Conservation (phyloP, 2,113 vertebrate species). For the Scomber japonicus region DNA sequence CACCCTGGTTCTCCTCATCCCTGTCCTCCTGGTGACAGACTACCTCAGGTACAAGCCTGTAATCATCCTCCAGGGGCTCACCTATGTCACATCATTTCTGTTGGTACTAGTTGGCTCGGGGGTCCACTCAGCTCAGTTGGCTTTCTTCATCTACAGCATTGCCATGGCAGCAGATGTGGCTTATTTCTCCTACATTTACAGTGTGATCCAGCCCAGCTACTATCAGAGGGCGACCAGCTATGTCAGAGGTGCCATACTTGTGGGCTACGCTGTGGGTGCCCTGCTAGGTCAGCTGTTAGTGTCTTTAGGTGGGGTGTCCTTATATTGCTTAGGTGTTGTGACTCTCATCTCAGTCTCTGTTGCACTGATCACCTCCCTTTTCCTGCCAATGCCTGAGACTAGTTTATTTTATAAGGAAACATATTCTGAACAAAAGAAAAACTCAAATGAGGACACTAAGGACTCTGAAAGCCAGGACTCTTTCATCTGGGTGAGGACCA, state of each 20-base stretch:
- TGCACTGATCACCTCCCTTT: constrained; percentile 86
- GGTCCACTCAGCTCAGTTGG: constrained; percentile 82
- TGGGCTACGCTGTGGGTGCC: constrained; percentile 87
- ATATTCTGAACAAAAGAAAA: constrained; percentile 14
- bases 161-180: constrained; percentile 87
- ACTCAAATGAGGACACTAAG: neutral
- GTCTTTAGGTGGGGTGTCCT: constrained; percentile 81
- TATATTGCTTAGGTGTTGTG: constrained; percentile 87
- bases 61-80: constrained; percentile 87
- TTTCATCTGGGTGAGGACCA: neutral
- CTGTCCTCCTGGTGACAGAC: constrained; percentile 89
- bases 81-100: constrained; percentile 85
- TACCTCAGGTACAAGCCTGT: constrained; percentile 90
- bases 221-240: constrained; percentile 91
- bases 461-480: neutral
- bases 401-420: constrained; percentile 85
- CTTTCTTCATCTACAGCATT: constrained; percentile 88
- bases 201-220: constrained; percentile 78
- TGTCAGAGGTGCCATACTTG: constrained; percentile 85
- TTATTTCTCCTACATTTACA: constrained; percentile 91
- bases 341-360: constrained; percentile 86
- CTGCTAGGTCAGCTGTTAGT: constrained; percentile 86
- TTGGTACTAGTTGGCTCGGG: constrained; percentile 87
- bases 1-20: constrained; percentile 86
- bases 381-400: constrained; percentile 88